Conservation (phyloP, 2,888 invertebrate species). For the Fabriciana adippe region DNA sequence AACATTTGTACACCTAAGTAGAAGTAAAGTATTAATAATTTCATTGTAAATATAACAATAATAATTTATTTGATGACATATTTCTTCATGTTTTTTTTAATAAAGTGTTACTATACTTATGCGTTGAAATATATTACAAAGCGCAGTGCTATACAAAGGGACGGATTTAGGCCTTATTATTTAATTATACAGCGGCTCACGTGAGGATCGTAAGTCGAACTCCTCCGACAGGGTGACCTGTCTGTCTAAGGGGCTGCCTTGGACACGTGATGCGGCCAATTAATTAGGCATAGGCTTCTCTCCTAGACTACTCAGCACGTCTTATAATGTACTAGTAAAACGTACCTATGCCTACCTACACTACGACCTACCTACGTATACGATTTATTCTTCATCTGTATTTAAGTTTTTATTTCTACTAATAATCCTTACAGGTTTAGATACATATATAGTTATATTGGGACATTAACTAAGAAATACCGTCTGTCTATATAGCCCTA, state of each 20-base stretch:
- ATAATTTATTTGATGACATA: background rate
- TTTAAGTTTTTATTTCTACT: background rate
- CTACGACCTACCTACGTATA: no score
- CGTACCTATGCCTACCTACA: no score
- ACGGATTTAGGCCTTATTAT: constrained; percentile 66
- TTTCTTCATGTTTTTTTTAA: background rate
- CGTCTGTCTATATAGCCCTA: constrained; percentile 46
- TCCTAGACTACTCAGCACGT: constrained; percentile 32
- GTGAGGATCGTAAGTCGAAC: constrained; percentile 61
- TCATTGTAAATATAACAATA: background rate
- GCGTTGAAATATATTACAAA: background rate
- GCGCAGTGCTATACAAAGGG: constrained; percentile 44
- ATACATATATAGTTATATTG: background rate
- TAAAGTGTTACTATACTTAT: background rate
- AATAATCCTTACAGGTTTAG: background rate
- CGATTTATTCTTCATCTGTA: background rate
- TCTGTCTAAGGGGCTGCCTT: constrained; percentile 63
- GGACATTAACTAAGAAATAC: constrained; percentile 28
- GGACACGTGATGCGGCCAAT: constrained; percentile 60
- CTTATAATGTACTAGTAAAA: constrained; percentile 19
- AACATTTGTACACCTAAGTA: background rate
- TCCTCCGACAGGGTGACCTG: constrained; percentile 56
- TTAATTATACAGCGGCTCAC: constrained; percentile 68
- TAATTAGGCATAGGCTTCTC: constrained; percentile 62
- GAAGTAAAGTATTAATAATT: background rate